phyloP scores from a whole-genome alignment of 1,140 invertebrate species.

The Rhyzopertha dominica region DNA sequence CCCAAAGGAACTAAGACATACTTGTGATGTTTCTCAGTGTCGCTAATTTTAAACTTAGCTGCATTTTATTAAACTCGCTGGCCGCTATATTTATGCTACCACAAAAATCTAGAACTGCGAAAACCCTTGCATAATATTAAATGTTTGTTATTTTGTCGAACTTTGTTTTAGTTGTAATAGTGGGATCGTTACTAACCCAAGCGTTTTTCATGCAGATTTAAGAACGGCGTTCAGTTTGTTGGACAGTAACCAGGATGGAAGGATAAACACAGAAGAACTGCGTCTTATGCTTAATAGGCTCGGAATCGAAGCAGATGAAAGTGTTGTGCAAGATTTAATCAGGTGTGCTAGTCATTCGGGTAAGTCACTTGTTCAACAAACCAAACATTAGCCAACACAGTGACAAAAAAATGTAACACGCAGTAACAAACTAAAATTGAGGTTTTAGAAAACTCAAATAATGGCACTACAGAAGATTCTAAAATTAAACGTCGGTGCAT shows the following conservation, averaged over 20 bases:
- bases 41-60: no score
- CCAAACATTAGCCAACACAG: no score
- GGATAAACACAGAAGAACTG: slow-evolving; percentile 64
- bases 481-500: no score
- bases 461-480: no score
- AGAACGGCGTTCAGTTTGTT: slow-evolving; percentile 67
- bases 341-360: slow-evolving; percentile 64
- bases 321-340: slow-evolving; percentile 63
- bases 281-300: slow-evolving; percentile 70
- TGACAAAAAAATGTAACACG: no score
- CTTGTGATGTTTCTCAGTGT: no score
- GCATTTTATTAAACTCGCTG: no score
- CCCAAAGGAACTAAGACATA: no score
- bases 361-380: no score
- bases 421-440: no score
- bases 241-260: slow-evolving; percentile 68
- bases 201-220: slow-evolving; percentile 53
- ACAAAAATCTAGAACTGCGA: neutral
- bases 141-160: neutral
- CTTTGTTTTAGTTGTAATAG: neutral
- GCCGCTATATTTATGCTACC: no score
- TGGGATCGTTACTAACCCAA: neutral
- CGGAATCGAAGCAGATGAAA: slow-evolving; percentile 65
- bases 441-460: no score
- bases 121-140: neutral